Percentiles rank a stretch among this genome's conserved stretches.
Conservation (phyloP, 2,113 vertebrate species). For the Callithrix jacchus region DNA sequence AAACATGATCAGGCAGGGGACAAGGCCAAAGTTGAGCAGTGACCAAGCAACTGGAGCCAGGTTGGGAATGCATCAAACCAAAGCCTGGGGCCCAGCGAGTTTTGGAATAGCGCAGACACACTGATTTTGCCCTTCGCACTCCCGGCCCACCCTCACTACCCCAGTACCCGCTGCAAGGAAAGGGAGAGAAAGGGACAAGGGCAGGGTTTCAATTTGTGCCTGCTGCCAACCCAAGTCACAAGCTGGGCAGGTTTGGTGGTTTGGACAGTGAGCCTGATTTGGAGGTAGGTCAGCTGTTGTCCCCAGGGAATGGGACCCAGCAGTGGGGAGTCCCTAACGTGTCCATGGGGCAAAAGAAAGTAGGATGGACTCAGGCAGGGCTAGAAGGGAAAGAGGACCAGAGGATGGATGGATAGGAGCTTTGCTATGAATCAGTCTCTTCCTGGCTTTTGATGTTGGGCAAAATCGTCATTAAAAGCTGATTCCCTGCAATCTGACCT, state of each 20-base stretch:
- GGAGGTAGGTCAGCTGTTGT: neutral
- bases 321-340: neutral
- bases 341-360: neutral
- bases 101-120: neutral
- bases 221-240: neutral
- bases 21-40: conserved; percentile 12
- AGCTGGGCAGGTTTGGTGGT: neutral
- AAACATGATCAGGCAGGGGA: conserved; percentile 67
- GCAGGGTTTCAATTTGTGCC: neutral
- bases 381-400: neutral
- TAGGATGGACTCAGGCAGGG: neutral
- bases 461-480: neutral
- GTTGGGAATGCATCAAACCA: neutral
- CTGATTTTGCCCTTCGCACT: neutral
- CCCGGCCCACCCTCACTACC: neutral
- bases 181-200: neutral
- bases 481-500: neutral
- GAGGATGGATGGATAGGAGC: accelerated
- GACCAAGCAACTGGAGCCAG: neutral
- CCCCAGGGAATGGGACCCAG: neutral
- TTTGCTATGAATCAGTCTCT: neutral
- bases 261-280: neutral
- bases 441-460: neutral
- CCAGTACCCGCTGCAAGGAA: neutral
- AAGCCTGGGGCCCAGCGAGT: neutral